Conservation (phyloP, 1,140 invertebrate genomes). For the Pachypeltis micranthus region DNA sequence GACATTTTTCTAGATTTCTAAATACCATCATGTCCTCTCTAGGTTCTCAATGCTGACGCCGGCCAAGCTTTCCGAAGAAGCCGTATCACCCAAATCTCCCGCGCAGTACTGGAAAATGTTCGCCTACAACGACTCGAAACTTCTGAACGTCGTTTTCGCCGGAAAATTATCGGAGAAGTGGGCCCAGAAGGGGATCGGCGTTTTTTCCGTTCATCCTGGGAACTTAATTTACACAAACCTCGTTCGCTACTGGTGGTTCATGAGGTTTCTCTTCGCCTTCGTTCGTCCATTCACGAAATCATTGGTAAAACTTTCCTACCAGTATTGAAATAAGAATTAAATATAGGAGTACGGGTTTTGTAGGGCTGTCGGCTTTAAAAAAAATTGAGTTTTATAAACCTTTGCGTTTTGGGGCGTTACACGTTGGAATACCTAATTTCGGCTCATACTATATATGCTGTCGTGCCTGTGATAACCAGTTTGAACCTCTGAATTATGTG, state of each 20-base stretch:
- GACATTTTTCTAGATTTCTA: too few relatives aligned
- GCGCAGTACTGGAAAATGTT: constrained; percentile 60
- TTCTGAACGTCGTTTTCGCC: constrained; percentile 78
- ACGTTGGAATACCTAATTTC: too few relatives aligned
- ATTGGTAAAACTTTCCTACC: too few relatives aligned
- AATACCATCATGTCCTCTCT: too few relatives aligned
- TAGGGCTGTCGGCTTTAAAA: too few relatives aligned
- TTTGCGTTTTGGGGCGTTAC: too few relatives aligned
- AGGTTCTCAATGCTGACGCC: constrained; percentile 52
- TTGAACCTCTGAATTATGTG: too few relatives aligned
- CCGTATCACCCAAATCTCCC: constrained; percentile 41
- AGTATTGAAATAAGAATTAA: constrained; percentile 18
- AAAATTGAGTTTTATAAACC: too few relatives aligned
- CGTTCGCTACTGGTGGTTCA: constrained; percentile 73
- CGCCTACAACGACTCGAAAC: constrained; percentile 82
- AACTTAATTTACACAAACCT: constrained; percentile 73
- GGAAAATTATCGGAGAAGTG: constrained; percentile 60
- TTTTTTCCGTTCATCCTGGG: constrained; percentile 81
- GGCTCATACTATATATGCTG: too few relatives aligned
- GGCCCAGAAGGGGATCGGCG: constrained; percentile 53
- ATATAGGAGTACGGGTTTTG: too few relatives aligned
- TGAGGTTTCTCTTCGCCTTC: constrained; percentile 58
- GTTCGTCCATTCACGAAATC: constrained; percentile 88
- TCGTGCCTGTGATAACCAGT: too few relatives aligned
- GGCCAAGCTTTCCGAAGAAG: constrained; percentile 45